phyloP scores from a whole-genome alignment of 2,888 invertebrate genomes.

The Epistrophella euchroma region DNA sequence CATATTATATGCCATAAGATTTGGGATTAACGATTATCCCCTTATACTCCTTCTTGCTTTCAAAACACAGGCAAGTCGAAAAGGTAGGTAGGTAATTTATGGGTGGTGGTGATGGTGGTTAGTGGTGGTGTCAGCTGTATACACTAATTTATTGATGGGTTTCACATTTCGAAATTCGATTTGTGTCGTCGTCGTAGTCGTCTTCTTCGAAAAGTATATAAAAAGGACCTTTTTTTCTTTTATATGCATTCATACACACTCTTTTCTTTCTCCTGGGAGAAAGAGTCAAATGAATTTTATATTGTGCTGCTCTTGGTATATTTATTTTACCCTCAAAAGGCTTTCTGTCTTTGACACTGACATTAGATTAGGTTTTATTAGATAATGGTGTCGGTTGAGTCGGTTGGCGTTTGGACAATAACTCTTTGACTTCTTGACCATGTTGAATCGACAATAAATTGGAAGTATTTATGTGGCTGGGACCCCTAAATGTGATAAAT shows the following conservation, averaged over 20 bases:
- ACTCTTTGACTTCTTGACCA: conserved; percentile 23
- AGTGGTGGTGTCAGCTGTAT: conserved; percentile 27
- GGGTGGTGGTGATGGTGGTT: background rate
- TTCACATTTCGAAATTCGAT: conserved; percentile 48
- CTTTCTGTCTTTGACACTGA: conserved; percentile 41
- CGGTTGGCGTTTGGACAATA: background rate
- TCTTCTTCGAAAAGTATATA: background rate
- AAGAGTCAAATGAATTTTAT: conserved; percentile 42
- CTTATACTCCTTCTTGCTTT: background rate
- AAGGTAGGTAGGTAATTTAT: conserved; percentile 4
- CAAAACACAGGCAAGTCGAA: background rate
- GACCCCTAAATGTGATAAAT: background rate
- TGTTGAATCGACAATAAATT: conserved; percentile 8
- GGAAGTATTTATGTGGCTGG: conserved; percentile 18
- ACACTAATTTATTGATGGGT: conserved; percentile 60
- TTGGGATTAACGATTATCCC: background rate
- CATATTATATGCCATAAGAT: conserved; percentile 28
- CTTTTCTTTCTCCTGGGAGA: background rate
- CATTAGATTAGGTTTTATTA: conserved; percentile 46
- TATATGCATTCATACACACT: background rate
- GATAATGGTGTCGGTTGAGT: conserved; percentile 23
- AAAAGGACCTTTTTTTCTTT: background rate
- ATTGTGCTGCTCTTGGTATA: conserved; percentile 38
- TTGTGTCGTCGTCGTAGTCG: conserved; percentile 1
- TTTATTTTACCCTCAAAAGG: conserved; percentile 32